Conservation (phyloP, 1,140 invertebrate genomes). For the Apis florea region DNA sequence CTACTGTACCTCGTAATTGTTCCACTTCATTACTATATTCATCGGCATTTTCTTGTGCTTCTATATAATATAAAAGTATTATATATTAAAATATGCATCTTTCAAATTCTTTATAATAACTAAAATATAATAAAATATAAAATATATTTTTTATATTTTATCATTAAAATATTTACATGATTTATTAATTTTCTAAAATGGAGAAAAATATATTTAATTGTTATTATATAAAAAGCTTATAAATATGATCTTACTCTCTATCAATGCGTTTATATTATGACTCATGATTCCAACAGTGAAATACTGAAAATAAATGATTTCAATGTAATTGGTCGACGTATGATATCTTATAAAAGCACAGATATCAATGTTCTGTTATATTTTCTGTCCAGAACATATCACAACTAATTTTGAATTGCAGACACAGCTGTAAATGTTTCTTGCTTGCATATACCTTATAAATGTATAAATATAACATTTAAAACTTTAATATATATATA, state of each 20-base stretch:
- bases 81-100: not conserved
- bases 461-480: slow-evolving; percentile 9
- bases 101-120: not conserved
- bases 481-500: not conserved
- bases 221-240: not conserved
- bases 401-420: slow-evolving; percentile 69
- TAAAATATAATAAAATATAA: not conserved
- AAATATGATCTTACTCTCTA: slow-evolving; percentile 61
- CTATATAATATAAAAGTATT: slow-evolving; percentile 69
- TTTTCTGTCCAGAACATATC: slow-evolving; percentile 57
- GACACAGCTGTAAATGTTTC: slow-evolving; percentile 47
- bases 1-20: slow-evolving; percentile 86
- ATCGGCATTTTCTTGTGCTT: slow-evolving; percentile 89
- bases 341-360: slow-evolving; percentile 43
- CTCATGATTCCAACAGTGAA: slow-evolving; percentile 45
- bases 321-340: slow-evolving; percentile 43
- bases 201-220: not conserved
- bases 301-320: slow-evolving; percentile 49
- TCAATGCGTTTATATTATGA: slow-evolving; percentile 38
- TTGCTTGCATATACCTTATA: slow-evolving; percentile 17
- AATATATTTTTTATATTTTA: not conserved
- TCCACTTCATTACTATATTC: slow-evolving; percentile 90
- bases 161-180: not conserved
- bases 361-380: slow-evolving; percentile 41
- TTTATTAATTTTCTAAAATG: not conserved